A percentile compares a stretch with the other conserved stretches of the same genome.
Conservation (phyloP, 2,113 vertebrate genomes). For the Lasiurus borealis region DNA sequence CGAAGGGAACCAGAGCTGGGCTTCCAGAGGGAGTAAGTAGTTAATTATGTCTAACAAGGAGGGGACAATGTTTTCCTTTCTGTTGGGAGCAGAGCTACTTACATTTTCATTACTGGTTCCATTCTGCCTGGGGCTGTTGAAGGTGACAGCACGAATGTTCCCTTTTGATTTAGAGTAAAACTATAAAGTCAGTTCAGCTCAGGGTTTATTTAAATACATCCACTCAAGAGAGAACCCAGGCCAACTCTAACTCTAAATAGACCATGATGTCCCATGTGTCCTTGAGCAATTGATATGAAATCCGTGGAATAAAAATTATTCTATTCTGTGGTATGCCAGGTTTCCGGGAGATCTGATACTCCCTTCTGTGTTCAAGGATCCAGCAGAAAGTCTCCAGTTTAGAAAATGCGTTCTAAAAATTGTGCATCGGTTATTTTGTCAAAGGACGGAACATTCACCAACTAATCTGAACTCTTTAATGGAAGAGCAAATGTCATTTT, state of each 20-base stretch:
- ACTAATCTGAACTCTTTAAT: constrained; percentile 62
- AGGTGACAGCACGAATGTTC: constrained; percentile 6
- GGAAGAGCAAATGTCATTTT: constrained; percentile 37
- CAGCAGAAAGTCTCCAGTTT: constrained; percentile 45
- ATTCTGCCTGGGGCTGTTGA: constrained; percentile 25
- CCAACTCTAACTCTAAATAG: constrained; percentile 74
- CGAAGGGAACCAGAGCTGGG: neutral
- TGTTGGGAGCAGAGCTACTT: neutral
- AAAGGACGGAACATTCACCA: constrained; percentile 63
- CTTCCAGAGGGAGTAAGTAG: neutral
- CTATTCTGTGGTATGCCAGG: constrained; percentile 74
- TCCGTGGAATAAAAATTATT: constrained; percentile 76
- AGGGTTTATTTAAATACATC: constrained; percentile 61
- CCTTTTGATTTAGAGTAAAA: constrained; percentile 51
- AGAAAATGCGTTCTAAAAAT: constrained; percentile 67
- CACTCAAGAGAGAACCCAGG: constrained; percentile 64
- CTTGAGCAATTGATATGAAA: constrained; percentile 78
- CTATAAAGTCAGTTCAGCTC: constrained; percentile 43
- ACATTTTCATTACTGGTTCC: constrained; percentile 11
- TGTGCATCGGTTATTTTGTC: constrained; percentile 65
- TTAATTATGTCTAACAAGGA: neutral
- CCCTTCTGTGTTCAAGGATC: constrained; percentile 65
- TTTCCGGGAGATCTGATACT: constrained; percentile 75
- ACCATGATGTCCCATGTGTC: constrained; percentile 69
- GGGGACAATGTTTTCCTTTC: neutral